Evolutionary conservation across 2,113 vertebrate species (phyloP).

Genomic region (Corythaixoides concolor): DNA sequence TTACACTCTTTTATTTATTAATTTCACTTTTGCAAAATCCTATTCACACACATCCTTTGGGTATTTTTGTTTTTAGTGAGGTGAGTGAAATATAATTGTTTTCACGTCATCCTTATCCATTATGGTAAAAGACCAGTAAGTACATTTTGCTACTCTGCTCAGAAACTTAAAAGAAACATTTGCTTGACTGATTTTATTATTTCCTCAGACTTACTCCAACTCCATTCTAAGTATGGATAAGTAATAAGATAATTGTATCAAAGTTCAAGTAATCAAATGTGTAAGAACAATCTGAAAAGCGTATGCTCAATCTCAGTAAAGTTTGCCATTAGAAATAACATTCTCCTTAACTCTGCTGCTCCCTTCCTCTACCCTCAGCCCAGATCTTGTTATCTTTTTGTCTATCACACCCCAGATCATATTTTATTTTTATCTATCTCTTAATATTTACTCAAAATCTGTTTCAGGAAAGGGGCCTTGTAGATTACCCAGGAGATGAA

Average conservation of each 20-base stretch:
- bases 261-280: slow-evolving; percentile 19
- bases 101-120: not conserved
- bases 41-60: not conserved
- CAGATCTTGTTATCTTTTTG: not conserved
- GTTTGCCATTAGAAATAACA: not conserved
- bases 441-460: not conserved
- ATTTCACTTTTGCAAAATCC: not conserved
- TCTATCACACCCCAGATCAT: not conserved
- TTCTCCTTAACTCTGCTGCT: not conserved
- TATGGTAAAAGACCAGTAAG: not conserved
- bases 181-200: slow-evolving; percentile 25
- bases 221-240: not conserved
- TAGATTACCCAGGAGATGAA: not conserved
- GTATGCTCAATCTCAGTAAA: not conserved
- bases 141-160: not conserved
- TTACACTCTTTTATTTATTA: not conserved
- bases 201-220: not conserved
- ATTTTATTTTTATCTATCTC: not conserved
- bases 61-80: not conserved
- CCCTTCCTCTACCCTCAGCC: not conserved
- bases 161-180: slow-evolving; percentile 15
- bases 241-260: slow-evolving; percentile 33
- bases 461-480: not conserved
- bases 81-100: not conserved
- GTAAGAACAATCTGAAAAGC: not conserved